These are phyloP conservation scores for Trypoxylon attenuatum DNA, from an alignment of 2,888 invertebrate species.

Conservation along the genomic window DNA sequence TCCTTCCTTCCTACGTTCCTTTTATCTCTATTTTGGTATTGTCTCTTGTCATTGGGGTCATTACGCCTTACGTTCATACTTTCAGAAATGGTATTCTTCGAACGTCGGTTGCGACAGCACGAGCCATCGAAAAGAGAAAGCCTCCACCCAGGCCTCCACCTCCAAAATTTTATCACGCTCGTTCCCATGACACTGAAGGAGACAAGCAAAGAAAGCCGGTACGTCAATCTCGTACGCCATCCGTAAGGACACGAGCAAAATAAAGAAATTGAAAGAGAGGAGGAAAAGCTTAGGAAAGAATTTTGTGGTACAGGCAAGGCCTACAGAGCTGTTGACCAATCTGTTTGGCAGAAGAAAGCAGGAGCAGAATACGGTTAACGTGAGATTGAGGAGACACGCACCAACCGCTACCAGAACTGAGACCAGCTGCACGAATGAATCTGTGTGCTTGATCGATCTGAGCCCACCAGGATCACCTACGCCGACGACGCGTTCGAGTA, in stretches of 20 bases:
- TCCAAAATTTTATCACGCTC: conserved; percentile 76
- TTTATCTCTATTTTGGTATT: not conserved
- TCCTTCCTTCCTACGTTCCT: too few relatives aligned
- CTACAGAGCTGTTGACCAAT: conserved; percentile 68
- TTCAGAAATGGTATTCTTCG: conserved; percentile 65
- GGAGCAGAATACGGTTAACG: conserved; percentile 19
- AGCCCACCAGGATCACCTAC: conserved; percentile 86
- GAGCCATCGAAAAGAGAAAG: conserved; percentile 79
- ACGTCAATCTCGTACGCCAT: too few relatives aligned
- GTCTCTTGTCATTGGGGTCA: not conserved
- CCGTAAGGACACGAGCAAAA: too few relatives aligned
- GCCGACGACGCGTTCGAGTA: conserved; percentile 84
- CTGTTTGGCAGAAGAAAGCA: conserved; percentile 62
- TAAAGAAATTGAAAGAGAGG: too few relatives aligned
- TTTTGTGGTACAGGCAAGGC: conserved; percentile 59
- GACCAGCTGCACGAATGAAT: conserved; percentile 46
- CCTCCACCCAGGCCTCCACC: conserved; percentile 85
- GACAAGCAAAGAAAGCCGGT: conserved; percentile 67
- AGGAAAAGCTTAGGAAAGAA: too few relatives aligned
- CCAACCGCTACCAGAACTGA: conserved; percentile 33
- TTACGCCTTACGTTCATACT: too few relatives aligned
- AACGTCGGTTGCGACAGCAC: conserved; percentile 75
- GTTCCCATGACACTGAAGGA: conserved; percentile 51
- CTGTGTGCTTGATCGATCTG: conserved; percentile 81
- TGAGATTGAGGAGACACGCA: conserved; percentile 18